Conservation (phyloP, 2,113 vertebrate genomes). For the Psilopogon haemacephalus region DNA sequence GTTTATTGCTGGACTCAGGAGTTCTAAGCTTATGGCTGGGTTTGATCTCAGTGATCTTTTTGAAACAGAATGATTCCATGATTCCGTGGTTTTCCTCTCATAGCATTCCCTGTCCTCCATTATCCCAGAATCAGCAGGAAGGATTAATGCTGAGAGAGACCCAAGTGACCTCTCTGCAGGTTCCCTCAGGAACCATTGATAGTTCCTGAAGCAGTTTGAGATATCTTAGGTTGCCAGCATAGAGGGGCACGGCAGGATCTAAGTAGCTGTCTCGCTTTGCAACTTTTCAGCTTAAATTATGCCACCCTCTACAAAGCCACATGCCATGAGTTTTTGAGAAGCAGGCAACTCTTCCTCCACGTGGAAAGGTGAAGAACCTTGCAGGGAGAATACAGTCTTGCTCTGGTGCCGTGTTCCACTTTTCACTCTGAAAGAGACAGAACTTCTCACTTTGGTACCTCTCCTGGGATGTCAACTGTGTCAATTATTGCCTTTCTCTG, state of each 20-base stretch:
- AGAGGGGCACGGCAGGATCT: not conserved
- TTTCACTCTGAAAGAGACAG: not conserved
- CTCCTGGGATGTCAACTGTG: not conserved
- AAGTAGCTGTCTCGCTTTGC: not conserved
- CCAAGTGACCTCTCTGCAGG: not conserved
- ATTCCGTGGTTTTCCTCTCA: not conserved
- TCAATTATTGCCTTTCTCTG: not conserved
- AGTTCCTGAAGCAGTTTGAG: not conserved
- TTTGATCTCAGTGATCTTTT: not conserved
- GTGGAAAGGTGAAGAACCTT: not conserved
- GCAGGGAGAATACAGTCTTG: not conserved
- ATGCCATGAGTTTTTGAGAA: not conserved
- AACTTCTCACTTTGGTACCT: not conserved
- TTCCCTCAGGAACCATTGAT: not conserved
- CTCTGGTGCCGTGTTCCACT: not conserved
- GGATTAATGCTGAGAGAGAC: not conserved
- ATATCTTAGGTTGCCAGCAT: not conserved
- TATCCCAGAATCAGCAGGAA: not conserved
- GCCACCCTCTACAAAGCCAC: not conserved
- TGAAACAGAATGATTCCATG: not conserved
- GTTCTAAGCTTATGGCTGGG: fast-evolving
- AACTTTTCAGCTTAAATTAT: not conserved
- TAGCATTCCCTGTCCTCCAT: not conserved
- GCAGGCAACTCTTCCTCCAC: not conserved
- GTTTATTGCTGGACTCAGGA: not conserved